Conservation (phyloP, 2,888 invertebrate species). For the Sinodicranocentrus sp. region DNA sequence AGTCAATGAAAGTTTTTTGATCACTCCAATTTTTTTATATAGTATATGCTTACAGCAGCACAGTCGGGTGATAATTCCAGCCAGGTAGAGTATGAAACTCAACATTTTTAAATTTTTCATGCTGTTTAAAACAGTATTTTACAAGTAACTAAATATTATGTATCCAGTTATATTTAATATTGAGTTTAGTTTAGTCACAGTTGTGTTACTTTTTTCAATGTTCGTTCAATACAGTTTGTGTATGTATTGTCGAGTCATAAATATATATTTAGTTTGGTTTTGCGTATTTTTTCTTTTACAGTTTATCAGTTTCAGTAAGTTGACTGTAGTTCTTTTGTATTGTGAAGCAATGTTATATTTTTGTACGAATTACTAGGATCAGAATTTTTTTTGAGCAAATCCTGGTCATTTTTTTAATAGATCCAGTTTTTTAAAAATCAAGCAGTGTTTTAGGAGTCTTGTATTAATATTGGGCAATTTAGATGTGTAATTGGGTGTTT, state of each 20-base stretch:
- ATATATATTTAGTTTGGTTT: neutral
- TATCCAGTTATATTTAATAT: neutral
- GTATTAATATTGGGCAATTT: neutral
- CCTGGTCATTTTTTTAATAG: neutral
- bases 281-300: too few species aligned
- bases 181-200: conserved; percentile 19
- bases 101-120: conserved; percentile 44
- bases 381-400: neutral
- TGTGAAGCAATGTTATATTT: conserved; percentile 4
- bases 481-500: neutral
- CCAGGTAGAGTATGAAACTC: conserved; percentile 73
- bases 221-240: neutral
- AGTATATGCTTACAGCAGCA: conserved; percentile 76
- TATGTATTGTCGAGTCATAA: conserved; percentile 1
- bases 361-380: neutral
- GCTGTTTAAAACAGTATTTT: conserved; percentile 57
- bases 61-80: conserved; percentile 74
- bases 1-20: conserved; percentile 67
- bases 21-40: conserved; percentile 72
- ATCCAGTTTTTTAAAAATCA: neutral
- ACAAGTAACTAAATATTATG: conserved; percentile 31
- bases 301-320: neutral
- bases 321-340: conserved; percentile 15
- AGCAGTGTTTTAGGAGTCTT: neutral
- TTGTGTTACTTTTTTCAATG: conserved; percentile 18